phyloP scores from a whole-genome alignment of 2,888 invertebrate species.

The Ashinkailepas kermadecensis region DNA sequence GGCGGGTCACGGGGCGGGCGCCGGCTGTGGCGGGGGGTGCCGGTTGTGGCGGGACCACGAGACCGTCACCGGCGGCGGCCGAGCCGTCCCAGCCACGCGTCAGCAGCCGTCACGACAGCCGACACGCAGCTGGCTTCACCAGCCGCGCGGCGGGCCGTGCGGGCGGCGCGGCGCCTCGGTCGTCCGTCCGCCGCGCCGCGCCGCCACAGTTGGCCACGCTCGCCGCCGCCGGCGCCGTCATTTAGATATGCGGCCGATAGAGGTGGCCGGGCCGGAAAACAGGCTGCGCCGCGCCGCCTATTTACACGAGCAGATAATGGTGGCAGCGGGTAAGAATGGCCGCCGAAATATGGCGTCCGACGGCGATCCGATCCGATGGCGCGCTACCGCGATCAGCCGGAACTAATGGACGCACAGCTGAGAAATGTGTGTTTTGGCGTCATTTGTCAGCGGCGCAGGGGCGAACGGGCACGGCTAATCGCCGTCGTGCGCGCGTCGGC shows the following conservation, averaged over 20 bases:
- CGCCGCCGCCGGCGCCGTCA: conserved; percentile 1
- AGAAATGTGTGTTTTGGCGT: conserved; percentile 20
- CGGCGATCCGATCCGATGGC: background rate
- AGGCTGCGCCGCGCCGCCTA: background rate
- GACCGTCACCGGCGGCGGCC: no score
- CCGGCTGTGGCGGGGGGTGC: no score
- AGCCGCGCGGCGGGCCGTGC: background rate
- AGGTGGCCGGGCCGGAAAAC: background rate
- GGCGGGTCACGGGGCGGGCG: no score
- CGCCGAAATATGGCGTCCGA: background rate
- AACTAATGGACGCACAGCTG: background rate
- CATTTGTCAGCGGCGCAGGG: background rate
- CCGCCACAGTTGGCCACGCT: background rate
- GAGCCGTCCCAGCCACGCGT: no score
- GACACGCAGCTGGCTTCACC: no score
- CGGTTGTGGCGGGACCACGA: no score
- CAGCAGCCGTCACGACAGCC: no score
- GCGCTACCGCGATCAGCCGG: background rate
- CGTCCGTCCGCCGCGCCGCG: background rate
- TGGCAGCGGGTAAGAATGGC: background rate
- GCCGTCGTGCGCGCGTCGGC: background rate
- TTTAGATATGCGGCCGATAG: conserved; percentile 16
- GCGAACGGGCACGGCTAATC: background rate
- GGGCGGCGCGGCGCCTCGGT: background rate
- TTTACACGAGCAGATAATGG: background rate